Evolutionary conservation across 2,797 vertebrate species (phyloP).

Genomic region (Aselliscus stoliczkanus): DNA sequence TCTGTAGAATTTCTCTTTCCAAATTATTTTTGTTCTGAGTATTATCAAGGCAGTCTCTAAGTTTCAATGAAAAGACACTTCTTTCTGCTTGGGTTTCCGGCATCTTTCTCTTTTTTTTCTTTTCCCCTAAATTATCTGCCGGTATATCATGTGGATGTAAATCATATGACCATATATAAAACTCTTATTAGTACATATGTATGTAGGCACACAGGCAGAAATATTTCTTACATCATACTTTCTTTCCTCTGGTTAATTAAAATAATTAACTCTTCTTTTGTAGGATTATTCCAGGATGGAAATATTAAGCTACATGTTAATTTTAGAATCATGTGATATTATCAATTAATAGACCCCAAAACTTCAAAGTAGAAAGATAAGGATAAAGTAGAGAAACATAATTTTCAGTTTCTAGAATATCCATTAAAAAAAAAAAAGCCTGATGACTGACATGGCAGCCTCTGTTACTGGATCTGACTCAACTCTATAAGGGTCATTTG

Average conservation of each 20-base stretch:
- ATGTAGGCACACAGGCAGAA: neutral
- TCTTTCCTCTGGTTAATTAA: neutral
- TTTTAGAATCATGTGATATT: neutral
- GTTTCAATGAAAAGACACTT: neutral
- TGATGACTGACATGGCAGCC: neutral
- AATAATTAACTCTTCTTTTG: neutral
- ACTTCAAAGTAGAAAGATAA: neutral
- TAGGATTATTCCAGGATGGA: neutral
- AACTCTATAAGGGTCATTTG: accelerated
- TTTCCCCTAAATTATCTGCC: neutral
- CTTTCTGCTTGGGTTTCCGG: neutral
- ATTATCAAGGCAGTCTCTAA: neutral
- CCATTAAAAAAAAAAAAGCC: neutral
- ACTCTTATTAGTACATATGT: neutral
- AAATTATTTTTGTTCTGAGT: conserved; percentile 27
- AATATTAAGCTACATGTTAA: neutral
- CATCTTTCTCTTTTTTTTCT: neutral
- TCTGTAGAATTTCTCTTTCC: neutral
- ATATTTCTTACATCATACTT: neutral
- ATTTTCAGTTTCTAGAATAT: conserved; percentile 4
- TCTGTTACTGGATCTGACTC: neutral
- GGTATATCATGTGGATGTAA: neutral
- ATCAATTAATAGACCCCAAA: neutral
- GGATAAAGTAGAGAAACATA: neutral
- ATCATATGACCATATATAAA: neutral